Evolutionary conservation across 2,113 vertebrate genomes (phyloP).

Genomic region (Strix aluco): DNA sequence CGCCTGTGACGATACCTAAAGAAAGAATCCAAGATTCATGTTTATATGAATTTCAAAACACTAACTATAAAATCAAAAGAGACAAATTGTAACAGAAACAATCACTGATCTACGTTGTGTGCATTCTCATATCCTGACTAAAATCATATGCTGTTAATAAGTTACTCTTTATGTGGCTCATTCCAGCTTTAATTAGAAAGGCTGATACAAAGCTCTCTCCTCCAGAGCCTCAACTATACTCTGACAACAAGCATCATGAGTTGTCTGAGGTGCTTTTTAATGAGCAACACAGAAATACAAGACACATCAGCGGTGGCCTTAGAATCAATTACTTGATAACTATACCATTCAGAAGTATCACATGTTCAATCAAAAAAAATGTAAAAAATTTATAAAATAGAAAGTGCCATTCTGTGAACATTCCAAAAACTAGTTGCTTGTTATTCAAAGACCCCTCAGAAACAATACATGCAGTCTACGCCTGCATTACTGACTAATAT

Average conservation of each 20-base stretch:
- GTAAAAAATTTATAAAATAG: background rate
- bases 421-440: background rate
- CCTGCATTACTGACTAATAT: background rate
- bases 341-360: background rate
- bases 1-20: slow-evolving; percentile 85
- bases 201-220: background rate
- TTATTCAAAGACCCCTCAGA: background rate
- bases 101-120: background rate
- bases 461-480: background rate
- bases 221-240: background rate
- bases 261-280: background rate
- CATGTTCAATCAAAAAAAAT: background rate
- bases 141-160: background rate
- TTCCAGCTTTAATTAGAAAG: background rate
- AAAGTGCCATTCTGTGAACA: background rate
- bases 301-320: background rate
- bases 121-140: background rate
- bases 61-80: background rate
- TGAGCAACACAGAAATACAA: background rate
- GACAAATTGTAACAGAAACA: background rate
- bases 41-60: background rate
- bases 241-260: background rate
- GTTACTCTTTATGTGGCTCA: background rate
- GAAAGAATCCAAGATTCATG: background rate
- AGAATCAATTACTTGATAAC: background rate